Evolutionary conservation across 2,888 invertebrate genomes (phyloP).

Genomic region (Plagodis pulveraria): DNA sequence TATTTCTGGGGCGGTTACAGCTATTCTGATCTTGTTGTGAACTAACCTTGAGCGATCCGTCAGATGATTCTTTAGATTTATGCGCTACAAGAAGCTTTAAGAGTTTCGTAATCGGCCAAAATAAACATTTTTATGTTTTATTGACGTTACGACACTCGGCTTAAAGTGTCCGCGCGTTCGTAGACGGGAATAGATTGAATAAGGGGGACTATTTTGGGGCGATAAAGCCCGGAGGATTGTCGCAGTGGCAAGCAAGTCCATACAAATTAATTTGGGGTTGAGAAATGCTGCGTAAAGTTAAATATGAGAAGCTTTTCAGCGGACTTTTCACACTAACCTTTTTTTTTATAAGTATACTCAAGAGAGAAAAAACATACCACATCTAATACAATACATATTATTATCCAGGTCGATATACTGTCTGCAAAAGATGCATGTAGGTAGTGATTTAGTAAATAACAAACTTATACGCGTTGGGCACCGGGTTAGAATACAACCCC

Average conservation of each 20-base stretch:
- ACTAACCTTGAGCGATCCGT: slow-evolving; percentile 72
- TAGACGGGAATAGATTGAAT: slow-evolving; percentile 70
- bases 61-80: slow-evolving; percentile 75
- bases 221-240: too few relatives aligned
- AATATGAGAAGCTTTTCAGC: slow-evolving; percentile 2
- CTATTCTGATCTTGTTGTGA: slow-evolving; percentile 57
- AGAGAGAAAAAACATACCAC: neutral
- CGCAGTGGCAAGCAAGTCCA: too few relatives aligned
- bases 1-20: slow-evolving; percentile 75
- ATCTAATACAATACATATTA: too few relatives aligned
- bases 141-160: slow-evolving; percentile 80
- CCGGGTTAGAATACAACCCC: too few relatives aligned
- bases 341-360: neutral
- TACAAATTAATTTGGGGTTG: slow-evolving; percentile 63
- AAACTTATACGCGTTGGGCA: too few relatives aligned
- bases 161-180: slow-evolving; percentile 59
- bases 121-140: slow-evolving; percentile 80
- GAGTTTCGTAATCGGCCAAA: slow-evolving; percentile 80
- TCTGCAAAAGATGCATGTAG: too few relatives aligned
- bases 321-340: neutral
- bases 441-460: too few relatives aligned
- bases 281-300: slow-evolving; percentile 47
- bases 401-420: too few relatives aligned
- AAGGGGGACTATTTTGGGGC: slow-evolving; percentile 74
- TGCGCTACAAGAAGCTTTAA: slow-evolving; percentile 62